phyloP scores from a whole-genome alignment of 2,888 invertebrate genomes.

The Amblyjoppa proteus region DNA sequence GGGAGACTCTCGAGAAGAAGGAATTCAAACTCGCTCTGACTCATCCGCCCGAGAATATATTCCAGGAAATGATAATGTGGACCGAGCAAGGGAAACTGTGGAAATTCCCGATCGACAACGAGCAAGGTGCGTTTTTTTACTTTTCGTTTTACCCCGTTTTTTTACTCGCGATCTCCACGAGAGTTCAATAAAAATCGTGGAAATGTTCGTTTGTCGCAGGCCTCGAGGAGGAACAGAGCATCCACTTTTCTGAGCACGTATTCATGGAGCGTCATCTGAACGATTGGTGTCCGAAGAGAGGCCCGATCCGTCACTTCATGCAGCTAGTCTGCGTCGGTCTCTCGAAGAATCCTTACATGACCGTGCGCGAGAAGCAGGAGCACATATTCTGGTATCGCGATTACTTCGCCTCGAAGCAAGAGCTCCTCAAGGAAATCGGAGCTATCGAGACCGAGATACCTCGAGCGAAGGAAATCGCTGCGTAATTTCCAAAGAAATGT shows the following conservation, averaged over 20 bases:
- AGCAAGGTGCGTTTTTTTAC: slow-evolving; percentile 90
- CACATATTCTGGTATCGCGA: slow-evolving; percentile 97
- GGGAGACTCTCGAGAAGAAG: slow-evolving; percentile 89
- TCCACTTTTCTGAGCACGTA: slow-evolving; percentile 97
- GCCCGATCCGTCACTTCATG: slow-evolving; percentile 98
- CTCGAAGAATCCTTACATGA: slow-evolving; percentile 97
- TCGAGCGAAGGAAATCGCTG: slow-evolving; percentile 56
- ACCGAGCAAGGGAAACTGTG: slow-evolving; percentile 97
- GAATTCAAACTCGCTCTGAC: slow-evolving; percentile 89
- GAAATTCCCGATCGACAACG: slow-evolving; percentile 99
- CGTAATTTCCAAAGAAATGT: slow-evolving; percentile 12
- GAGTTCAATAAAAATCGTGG: background rate
- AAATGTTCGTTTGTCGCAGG: slow-evolving; percentile 85
- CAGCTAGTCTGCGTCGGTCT: slow-evolving; percentile 97
- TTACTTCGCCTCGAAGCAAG: slow-evolving; percentile 94
- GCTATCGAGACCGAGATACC: slow-evolving; percentile 83
- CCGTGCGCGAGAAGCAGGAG: slow-evolving; percentile 93
- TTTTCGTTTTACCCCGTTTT: no score
- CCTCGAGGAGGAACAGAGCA: slow-evolving; percentile 88
- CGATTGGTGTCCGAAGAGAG: slow-evolving; percentile 95
- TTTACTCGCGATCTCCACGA: no score
- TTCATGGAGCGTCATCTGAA: slow-evolving; percentile 95
- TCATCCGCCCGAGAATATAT: slow-evolving; percentile 94
- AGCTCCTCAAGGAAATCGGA: slow-evolving; percentile 89
- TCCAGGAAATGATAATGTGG: slow-evolving; percentile 97